Conservation (phyloP, 2,888 invertebrate genomes). For the Agrochola macilenta region DNA sequence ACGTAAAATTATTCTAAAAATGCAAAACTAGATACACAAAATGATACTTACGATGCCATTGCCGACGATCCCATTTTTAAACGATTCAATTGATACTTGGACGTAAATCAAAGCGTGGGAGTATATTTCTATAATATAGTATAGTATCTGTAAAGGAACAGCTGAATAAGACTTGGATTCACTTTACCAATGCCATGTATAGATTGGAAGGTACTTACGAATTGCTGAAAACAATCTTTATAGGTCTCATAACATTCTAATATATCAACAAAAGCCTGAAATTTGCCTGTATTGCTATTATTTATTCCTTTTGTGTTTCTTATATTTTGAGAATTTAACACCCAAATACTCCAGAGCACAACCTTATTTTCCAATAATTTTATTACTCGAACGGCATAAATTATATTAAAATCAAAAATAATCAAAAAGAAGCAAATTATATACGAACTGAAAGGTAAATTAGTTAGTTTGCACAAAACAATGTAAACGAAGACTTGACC, state of each 20-base stretch:
- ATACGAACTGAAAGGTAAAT: background rate
- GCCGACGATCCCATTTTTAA: background rate
- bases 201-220: conserved; percentile 16
- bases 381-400: conserved; percentile 20
- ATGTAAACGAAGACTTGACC: background rate
- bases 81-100: conserved; percentile 3
- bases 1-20: too few species aligned
- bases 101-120: background rate
- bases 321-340: background rate
- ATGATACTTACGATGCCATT: conserved; percentile 6
- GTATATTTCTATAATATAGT: conserved; percentile 17
- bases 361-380: conserved; percentile 17
- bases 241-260: conserved; percentile 18
- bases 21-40: too few species aligned
- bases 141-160: conserved; percentile 20
- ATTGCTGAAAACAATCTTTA: conserved; percentile 18
- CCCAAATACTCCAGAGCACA: conserved; percentile 3
- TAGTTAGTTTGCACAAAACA: background rate
- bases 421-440: background rate
- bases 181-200: background rate
- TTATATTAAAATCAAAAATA: conserved; percentile 24
- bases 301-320: background rate
- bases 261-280: conserved; percentile 22
- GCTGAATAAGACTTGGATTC: background rate
- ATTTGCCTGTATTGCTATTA: background rate